Conservation (phyloP, 2,113 vertebrate genomes). For the Rissa tridactyla region DNA sequence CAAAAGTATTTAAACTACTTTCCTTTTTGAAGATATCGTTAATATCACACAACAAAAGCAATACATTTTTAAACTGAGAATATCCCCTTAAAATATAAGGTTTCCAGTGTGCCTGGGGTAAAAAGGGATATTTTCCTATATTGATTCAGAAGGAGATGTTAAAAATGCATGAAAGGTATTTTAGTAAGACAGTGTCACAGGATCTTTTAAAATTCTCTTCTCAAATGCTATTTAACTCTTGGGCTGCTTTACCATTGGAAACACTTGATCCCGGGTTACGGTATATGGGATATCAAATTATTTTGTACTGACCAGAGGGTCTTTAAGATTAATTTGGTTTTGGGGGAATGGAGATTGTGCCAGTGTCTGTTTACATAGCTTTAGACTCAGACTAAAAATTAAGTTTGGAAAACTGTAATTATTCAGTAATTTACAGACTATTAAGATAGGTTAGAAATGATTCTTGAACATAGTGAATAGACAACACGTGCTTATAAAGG, state of each 20-base stretch:
- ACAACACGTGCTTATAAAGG: conserved; percentile 54
- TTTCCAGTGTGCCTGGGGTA: neutral
- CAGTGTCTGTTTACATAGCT: conserved; percentile 39
- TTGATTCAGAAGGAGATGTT: conserved; percentile 33
- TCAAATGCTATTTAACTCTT: neutral
- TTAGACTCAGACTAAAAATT: conserved; percentile 44
- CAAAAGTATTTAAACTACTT: neutral
- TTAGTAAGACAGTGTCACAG: neutral
- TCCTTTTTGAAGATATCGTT: neutral
- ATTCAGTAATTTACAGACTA: conserved; percentile 57
- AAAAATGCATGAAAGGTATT: conserved; percentile 49
- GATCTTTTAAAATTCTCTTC: conserved; percentile 5
- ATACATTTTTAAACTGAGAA: neutral
- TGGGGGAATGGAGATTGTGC: neutral
- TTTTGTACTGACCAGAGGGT: neutral
- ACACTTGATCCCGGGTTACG: neutral
- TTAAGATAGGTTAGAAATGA: conserved; percentile 50
- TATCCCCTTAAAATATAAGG: neutral
- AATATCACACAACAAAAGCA: neutral
- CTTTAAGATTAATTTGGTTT: conserved; percentile 4
- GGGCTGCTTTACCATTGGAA: neutral
- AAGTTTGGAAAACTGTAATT: conserved; percentile 36
- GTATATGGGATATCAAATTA: neutral
- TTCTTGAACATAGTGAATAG: conserved; percentile 15
- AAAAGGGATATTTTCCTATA: conserved; percentile 21